Evolutionary conservation across 2,113 vertebrate species (phyloP), one percentile per base, ranked within the genome.

Genomic region (Harpagus bidentatus): DNA sequence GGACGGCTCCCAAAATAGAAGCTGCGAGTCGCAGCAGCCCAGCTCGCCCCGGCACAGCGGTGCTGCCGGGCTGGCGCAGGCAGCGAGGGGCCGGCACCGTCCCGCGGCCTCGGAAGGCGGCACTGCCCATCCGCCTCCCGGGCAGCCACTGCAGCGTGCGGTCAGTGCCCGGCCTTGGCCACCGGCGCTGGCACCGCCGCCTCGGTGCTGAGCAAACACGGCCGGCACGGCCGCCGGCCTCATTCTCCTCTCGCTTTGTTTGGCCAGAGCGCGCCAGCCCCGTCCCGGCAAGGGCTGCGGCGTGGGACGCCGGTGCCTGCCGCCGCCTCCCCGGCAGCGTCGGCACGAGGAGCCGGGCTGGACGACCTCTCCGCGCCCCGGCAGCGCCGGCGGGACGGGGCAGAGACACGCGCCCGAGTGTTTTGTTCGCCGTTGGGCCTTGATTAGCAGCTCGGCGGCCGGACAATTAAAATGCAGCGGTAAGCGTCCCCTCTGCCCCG

Each of bases 391-490:
- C 70, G 58, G 86, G 93, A 82, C 90, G 32, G 90, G 74, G 88
- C 84, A 71, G 90, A 74, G 71, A 59, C 83, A 11, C 84, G 18
- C 65, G 32, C 71, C 88, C 66, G 42, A 56, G 77, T 10, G 59
- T 78, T 88, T 63, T 74, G 80, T 83, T 36, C 25, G 16, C 84
- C 45, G 26, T 78, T 32, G 91, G 84, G 89, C 94, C 78, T 59
- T 53, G 88, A 82, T 66, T 79, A 62, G 67, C 87, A 61, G 61
- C 93, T 69, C 15, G 32, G 36, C 52, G 29, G 42, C 78, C 48
- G 67, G 82, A 92, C 92, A 87, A 90, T 96, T 90, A 90, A 94
- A 95, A 92, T 95, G 95, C 95, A 93, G 89, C 82, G 94, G 91
- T 92, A 92, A 95, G 91, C 91, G 48, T 89, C 43, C 77, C 74